Evolutionary conservation across 2,888 invertebrate genomes (phyloP).

Genomic region (Amiota minor): DNA sequence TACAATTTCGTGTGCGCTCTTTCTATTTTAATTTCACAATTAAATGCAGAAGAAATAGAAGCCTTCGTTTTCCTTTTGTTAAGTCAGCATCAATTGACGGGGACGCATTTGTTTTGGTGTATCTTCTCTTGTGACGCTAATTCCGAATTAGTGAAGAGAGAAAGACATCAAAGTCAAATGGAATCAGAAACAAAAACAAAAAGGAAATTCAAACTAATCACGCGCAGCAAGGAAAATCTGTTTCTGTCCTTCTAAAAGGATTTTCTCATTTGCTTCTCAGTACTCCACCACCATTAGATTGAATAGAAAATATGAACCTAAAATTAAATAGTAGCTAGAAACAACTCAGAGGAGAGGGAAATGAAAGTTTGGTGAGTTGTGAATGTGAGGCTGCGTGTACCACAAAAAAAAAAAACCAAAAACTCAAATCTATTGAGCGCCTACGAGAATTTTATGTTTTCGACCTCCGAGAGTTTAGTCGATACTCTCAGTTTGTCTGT

Average conservation of each 20-base stretch:
- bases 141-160: slow-evolving; percentile 13
- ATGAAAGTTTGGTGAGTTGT: slow-evolving; percentile 28
- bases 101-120: too few relatives aligned
- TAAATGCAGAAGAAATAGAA: neutral
- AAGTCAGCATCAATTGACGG: too few relatives aligned
- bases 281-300: too few relatives aligned
- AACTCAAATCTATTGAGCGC: slow-evolving; percentile 16
- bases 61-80: neutral
- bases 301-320: slow-evolving; percentile 38
- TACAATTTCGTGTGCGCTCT: too few relatives aligned
- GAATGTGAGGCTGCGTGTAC: neutral
- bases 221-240: slow-evolving; percentile 2
- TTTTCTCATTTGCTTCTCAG: neutral
- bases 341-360: neutral
- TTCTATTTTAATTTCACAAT: neutral
- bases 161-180: slow-evolving; percentile 27
- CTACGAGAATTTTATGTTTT: too few relatives aligned
- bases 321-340: slow-evolving; percentile 42
- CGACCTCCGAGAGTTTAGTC: slow-evolving; percentile 9
- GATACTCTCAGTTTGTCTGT: slow-evolving; percentile 19
- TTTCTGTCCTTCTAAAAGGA: slow-evolving; percentile 20
- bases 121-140: slow-evolving; percentile 15
- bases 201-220: slow-evolving; percentile 32
- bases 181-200: slow-evolving; percentile 15
- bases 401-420: neutral